Evolutionary conservation across 2,113 vertebrate species (phyloP), one percentile per base, ranked within the genome.

Genomic region (Sprattus sprattus): DNA sequence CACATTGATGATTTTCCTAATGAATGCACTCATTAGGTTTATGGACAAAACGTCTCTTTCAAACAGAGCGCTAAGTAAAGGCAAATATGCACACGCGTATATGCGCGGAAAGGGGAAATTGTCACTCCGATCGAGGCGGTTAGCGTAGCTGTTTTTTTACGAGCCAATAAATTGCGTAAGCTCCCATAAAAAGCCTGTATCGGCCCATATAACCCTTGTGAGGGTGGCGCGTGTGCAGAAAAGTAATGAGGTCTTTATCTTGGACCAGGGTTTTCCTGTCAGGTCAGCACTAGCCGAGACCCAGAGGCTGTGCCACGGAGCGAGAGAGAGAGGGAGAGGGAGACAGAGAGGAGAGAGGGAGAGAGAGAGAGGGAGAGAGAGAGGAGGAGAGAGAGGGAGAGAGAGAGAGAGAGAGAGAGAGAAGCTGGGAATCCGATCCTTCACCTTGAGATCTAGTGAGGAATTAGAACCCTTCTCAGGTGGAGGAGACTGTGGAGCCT

Each of bases 81-180:
- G 7, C 45, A 25, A 67, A 83, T 71, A 81, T 54, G 49, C 82
- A 60, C 25, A 39, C 25, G 5, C 52, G 54, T 57, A 75, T 81
- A 50, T 60, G 46, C 45, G 20, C 50, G 81, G 81, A 39, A 32
- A 16, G 11, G 25, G 71, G 28, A 16, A 39, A 39, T 32, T 15
- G 28, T 32, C 28, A 0, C 11, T 39, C 25, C 71, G 15, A 39
- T 78, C 71, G 15, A 78, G 71, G 28, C 71, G 16, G 71, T 78
- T 78, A 32, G 71, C 71, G 71, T 10, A 28, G 10, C 28, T 39
- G 1, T 39, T 10, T 13, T 32, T 88, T 90, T 88, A 90, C 81
- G 71, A 44, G 6, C 86, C 80, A 84, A 87, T 88, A 90, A 90
- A 90, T 86, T 78, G 75, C 85, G 45, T 84, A 46, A 84, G 89